Percentiles rank a stretch among this genome's conserved stretches.
Evolutionary conservation across 2,888 invertebrate species (phyloP).

Genomic region (Coremacera marginata): DNA sequence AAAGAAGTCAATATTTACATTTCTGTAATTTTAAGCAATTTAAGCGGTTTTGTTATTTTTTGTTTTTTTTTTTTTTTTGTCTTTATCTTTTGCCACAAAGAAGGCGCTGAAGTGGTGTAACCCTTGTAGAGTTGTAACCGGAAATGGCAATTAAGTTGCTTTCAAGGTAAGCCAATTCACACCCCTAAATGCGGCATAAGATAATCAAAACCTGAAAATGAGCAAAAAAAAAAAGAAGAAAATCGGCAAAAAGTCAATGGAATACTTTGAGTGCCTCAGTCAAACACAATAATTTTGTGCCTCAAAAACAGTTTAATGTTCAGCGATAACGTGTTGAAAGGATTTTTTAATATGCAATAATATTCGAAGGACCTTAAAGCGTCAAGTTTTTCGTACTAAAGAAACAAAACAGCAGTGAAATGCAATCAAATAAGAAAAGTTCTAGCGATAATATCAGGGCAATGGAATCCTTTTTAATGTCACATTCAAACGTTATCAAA

Average conservation of each 20-base stretch:
- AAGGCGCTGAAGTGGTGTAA: background rate
- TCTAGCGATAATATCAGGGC: background rate
- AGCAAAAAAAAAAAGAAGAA: background rate
- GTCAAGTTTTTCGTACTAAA: background rate
- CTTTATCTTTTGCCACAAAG: background rate
- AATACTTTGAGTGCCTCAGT: background rate
- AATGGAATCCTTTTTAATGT: slow-evolving; percentile 20
- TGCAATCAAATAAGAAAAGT: background rate
- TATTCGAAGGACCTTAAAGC: background rate
- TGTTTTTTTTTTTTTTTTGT: background rate
- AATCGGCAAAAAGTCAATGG: background rate
- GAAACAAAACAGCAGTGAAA: background rate
- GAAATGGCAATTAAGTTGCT: slow-evolving; percentile 52
- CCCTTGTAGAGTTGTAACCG: slow-evolving; percentile 39
- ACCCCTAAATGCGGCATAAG: background rate
- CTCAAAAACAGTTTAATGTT: background rate
- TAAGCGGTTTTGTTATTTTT: background rate
- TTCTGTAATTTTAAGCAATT: background rate
- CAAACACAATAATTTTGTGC: background rate
- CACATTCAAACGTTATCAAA: slow-evolving; percentile 12
- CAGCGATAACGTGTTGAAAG: background rate
- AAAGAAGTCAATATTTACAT: slow-evolving; percentile 11
- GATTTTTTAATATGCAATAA: background rate
- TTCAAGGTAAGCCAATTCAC: slow-evolving; percentile 48
- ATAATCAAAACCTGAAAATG: background rate